phyloP scores from a whole-genome alignment of 2,113 vertebrate genomes.

The Oreochromis tanganicae region DNA sequence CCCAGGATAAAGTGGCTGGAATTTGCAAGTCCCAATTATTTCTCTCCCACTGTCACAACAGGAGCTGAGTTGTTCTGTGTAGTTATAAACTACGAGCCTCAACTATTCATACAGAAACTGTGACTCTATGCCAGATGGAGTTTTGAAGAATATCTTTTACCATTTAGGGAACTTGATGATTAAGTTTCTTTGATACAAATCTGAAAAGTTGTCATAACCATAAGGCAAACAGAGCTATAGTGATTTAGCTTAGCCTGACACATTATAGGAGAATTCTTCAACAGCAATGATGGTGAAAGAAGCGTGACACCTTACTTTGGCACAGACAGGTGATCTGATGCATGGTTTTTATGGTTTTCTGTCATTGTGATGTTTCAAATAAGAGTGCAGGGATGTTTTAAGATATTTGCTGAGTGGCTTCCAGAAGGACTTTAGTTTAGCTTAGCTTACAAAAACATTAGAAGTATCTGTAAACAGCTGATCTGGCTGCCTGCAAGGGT shows the following conservation, averaged over 20 bases:
- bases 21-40: background rate
- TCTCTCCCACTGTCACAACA: background rate
- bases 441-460: background rate
- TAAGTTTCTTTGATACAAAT: background rate
- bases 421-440: background rate
- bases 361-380: background rate
- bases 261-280: background rate
- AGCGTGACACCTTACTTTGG: fast-evolving
- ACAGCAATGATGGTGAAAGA: background rate
- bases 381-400: background rate
- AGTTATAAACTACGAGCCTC: background rate
- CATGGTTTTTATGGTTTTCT: background rate
- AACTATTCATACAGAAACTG: background rate
- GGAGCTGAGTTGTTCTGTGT: background rate
- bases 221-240: background rate
- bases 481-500: background rate
- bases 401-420: background rate
- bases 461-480: background rate
- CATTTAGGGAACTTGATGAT: background rate
- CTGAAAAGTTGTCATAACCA: fast-evolving
- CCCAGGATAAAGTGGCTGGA: background rate
- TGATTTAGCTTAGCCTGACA: background rate
- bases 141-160: background rate
- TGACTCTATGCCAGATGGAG: background rate
- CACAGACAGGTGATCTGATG: background rate